Conservation (phyloP, 2,797 vertebrate species). For the Merluccius polli region DNA sequence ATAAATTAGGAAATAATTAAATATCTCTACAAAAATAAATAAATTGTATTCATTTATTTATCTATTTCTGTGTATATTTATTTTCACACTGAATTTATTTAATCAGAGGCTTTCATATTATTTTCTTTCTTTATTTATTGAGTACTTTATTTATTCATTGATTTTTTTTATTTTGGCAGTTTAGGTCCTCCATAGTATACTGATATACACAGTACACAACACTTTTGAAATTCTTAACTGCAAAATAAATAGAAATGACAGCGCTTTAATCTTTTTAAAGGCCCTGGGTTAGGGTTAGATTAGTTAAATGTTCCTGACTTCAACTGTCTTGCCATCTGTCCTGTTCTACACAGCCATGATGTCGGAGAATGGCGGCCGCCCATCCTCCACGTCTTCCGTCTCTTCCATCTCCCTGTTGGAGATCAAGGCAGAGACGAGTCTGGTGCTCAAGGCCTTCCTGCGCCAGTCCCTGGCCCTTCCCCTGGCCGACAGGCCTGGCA, state of each 20-base stretch:
- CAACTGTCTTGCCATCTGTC: conserved; percentile 3
- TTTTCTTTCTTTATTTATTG: too few species aligned
- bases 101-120: too few species aligned
- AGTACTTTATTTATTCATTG: too few species aligned
- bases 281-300: neutral
- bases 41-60: too few species aligned
- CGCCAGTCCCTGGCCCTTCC: conserved; percentile 50
- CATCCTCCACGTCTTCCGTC: conserved; percentile 48
- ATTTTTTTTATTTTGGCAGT: too few species aligned
- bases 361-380: conserved; percentile 39
- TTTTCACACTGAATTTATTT: too few species aligned
- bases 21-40: too few species aligned
- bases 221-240: too few species aligned
- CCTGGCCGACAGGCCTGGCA: conserved; percentile 53
- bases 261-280: neutral
- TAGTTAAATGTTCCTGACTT: neutral
- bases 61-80: too few species aligned
- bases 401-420: conserved; percentile 68
- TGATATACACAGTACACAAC: too few species aligned
- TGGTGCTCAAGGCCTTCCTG: conserved; percentile 81
- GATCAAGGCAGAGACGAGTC: conserved; percentile 73
- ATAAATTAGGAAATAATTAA: too few species aligned
- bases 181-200: too few species aligned
- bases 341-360: conserved; percentile 38
- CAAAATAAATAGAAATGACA: neutral